Evolutionary conservation across 2,888 invertebrate species (phyloP).

Genomic region (Periphyllus acericola): DNA sequence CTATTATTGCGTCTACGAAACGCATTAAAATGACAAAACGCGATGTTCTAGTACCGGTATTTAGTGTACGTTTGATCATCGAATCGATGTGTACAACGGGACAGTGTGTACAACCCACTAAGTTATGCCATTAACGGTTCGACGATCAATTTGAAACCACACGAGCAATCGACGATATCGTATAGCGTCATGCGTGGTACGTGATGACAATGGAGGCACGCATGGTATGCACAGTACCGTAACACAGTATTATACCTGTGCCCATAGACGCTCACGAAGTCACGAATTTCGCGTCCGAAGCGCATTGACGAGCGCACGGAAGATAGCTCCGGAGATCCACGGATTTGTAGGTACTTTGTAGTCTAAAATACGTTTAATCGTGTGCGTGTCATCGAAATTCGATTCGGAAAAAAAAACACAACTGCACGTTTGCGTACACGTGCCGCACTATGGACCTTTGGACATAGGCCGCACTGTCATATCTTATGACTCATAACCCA

Average conservation of each 20-base stretch:
- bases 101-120: too few species aligned
- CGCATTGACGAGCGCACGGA: not conserved
- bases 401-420: not conserved
- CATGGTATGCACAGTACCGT: not conserved
- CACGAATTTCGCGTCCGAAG: not conserved
- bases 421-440: not conserved
- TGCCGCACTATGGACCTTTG: too few species aligned
- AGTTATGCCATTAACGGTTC: not conserved
- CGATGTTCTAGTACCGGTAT: too few species aligned
- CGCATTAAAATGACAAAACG: too few species aligned
- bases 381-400: not conserved
- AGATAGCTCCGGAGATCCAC: not conserved
- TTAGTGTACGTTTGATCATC: too few species aligned
- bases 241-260: not conserved
- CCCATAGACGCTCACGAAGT: not conserved
- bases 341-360: not conserved
- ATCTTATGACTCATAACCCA: too few species aligned
- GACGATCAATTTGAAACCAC: not conserved
- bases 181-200: not conserved
- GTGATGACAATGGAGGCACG: not conserved
- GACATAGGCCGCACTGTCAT: too few species aligned
- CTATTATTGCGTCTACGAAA: too few species aligned
- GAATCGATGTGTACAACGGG: too few species aligned
- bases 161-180: not conserved
- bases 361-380: not conserved